phyloP scores from a whole-genome alignment of 1,140 invertebrate genomes.

The Drosophila watanabei region DNA sequence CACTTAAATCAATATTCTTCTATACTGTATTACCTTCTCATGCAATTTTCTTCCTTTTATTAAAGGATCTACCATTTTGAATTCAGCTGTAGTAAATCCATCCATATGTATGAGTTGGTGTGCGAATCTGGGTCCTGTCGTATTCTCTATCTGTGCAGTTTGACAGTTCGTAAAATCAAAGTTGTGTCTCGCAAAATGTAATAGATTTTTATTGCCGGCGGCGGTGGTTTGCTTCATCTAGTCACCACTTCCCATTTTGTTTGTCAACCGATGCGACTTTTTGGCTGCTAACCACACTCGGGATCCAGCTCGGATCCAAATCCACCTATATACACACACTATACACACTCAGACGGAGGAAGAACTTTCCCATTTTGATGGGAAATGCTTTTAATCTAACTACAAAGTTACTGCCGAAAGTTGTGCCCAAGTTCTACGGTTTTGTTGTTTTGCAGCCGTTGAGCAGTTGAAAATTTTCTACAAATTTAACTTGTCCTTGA shows the following conservation, averaged over 20 bases:
- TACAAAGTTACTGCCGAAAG: constrained; percentile 65
- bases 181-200: constrained; percentile 69
- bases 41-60: neutral
- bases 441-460: constrained; percentile 24
- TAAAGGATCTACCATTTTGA: neutral
- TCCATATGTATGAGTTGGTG: constrained; percentile 31
- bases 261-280: constrained; percentile 58
- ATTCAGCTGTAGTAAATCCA: neutral
- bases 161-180: constrained; percentile 79
- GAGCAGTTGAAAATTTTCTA: constrained; percentile 30
- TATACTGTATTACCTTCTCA: too few relatives aligned
- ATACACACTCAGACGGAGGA: constrained; percentile 1
- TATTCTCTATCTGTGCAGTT: constrained; percentile 49
- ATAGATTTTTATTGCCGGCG: constrained; percentile 73
- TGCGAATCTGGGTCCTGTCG: constrained; percentile 11
- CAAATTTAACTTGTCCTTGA: constrained; percentile 76
- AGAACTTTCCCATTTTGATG: constrained; percentile 57
- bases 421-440: constrained; percentile 45
- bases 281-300: constrained; percentile 42
- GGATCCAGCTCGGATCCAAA: constrained; percentile 14
- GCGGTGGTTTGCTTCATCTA: constrained; percentile 52
- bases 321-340: constrained; percentile 10
- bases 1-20: too few relatives aligned
- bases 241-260: constrained; percentile 57
- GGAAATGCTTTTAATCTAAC: constrained; percentile 77